These are phyloP conservation scores for Acipenser ruthenus DNA, from an alignment of 2,797 vertebrate genomes.

Conservation along the genomic window DNA sequence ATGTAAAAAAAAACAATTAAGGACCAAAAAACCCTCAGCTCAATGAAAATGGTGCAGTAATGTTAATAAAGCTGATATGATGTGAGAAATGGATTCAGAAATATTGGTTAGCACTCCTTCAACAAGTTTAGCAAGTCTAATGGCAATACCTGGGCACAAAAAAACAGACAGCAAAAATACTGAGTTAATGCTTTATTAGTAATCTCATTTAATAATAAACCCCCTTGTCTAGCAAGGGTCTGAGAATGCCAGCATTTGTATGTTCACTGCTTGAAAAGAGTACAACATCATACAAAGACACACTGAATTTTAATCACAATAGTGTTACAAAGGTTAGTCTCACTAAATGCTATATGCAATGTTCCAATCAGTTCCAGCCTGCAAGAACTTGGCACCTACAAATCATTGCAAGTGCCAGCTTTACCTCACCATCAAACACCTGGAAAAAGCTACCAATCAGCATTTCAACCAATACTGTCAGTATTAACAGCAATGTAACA, in stretches of 20 bases:
- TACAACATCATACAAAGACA: background rate
- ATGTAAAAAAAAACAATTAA: too few relatives aligned
- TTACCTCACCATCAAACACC: background rate
- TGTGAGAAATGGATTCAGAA: too few relatives aligned
- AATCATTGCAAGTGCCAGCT: background rate
- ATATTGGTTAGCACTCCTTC: too few relatives aligned
- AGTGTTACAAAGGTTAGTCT: background rate
- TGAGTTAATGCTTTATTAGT: slow-evolving; percentile 17
- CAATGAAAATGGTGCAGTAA: too few relatives aligned
- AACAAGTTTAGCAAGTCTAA: too few relatives aligned
- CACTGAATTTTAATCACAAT: background rate
- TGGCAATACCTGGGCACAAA: too few relatives aligned
- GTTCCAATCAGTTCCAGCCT: slow-evolving; percentile 41
- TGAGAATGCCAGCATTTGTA: slow-evolving; percentile 27
- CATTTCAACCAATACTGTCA: background rate
- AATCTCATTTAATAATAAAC: slow-evolving; percentile 3
- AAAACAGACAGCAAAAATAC: too few relatives aligned
- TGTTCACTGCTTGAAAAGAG: background rate
- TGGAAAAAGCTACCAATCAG: too few relatives aligned
- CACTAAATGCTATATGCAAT: background rate
- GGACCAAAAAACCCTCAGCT: too few relatives aligned
- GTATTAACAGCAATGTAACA: background rate
- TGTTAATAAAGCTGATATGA: too few relatives aligned
- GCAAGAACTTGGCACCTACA: slow-evolving; percentile 17
- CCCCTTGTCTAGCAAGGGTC: slow-evolving; percentile 33